Evolutionary conservation across 2,113 vertebrate species (phyloP), one percentile per base, ranked within the genome.

Genomic region (Pseudopipra pipra): DNA sequence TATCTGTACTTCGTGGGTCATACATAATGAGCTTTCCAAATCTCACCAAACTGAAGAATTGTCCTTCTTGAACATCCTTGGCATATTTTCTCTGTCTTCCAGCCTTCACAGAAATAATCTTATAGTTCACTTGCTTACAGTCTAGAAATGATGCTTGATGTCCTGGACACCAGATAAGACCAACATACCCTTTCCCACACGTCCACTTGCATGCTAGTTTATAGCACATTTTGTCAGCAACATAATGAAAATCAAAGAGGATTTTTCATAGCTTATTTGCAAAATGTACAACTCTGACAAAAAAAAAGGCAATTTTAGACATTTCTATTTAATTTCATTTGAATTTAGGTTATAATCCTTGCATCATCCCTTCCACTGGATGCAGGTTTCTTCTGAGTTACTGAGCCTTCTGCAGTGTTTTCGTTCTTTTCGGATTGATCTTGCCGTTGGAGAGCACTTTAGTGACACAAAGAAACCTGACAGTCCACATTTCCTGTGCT

Each of bases 71-170:
- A 94, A 73, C 28, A 7, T 70, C 20, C 11, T 43, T 61, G 35
- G 14, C 20, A 2, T 54, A 17, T 70, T 68, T 87, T 73, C 28
- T 51, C 44, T 41, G 31, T 61, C 41, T 55, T 21, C 9, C 41
- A 77, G 13, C 20, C n/a, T 58, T 62, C 27, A 27, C 43, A 81
- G 37, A 72, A 66, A 54, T 13, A 73, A 11, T 15, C 14, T 44
- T 23, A 27, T 14, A 47, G 10, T 72, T 23, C 11, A 8, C 27
- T 82, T 85, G 9, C 72, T 77, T 37, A 14, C 5, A 35, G 39
- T 66, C 25, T n/a, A 78, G 30, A 75, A 71, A 35, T 0, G 0
- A 25, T 41, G 8, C 23, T 62, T 1, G 3, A 22, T 63, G 35
- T 47, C 59, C 28, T 3, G 2, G 63, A 7, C 67, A 76, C 8